These are phyloP conservation scores for Melanaphis sacchari DNA, from an alignment of 1,140 invertebrate species.

Conservation along the genomic window DNA sequence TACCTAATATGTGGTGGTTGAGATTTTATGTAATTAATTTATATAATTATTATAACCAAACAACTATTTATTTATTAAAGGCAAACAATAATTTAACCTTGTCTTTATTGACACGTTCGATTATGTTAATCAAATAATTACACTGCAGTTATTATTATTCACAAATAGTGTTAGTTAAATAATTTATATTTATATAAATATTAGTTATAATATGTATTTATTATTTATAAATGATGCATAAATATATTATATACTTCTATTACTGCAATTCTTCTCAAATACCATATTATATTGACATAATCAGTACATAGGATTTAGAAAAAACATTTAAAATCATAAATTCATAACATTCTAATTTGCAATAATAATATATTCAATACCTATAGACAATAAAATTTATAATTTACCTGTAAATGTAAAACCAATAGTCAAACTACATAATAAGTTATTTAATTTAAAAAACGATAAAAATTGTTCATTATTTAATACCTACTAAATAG, in stretches of 20 bases:
- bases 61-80: neutral
- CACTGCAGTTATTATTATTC: neutral
- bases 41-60: neutral
- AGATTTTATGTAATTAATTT: neutral
- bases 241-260: neutral
- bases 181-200: neutral
- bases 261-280: neutral
- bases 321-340: neutral
- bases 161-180: neutral
- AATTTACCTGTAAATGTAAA: neutral
- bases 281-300: neutral
- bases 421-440: neutral
- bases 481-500: neutral
- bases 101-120: neutral
- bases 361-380: no score
- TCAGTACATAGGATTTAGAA: neutral
- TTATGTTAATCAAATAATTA: neutral
- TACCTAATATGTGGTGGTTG: neutral
- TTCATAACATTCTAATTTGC: neutral
- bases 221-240: neutral
- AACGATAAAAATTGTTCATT: no score
- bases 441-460: no score
- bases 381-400: no score
- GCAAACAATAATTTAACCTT: neutral
- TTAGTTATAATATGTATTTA: neutral